Percentiles rank a stretch among this genome's conserved stretches.
These are phyloP conservation scores for Digitonthophagus gazella DNA, from an alignment of 2,888 invertebrate genomes.

Conservation along the genomic window DNA sequence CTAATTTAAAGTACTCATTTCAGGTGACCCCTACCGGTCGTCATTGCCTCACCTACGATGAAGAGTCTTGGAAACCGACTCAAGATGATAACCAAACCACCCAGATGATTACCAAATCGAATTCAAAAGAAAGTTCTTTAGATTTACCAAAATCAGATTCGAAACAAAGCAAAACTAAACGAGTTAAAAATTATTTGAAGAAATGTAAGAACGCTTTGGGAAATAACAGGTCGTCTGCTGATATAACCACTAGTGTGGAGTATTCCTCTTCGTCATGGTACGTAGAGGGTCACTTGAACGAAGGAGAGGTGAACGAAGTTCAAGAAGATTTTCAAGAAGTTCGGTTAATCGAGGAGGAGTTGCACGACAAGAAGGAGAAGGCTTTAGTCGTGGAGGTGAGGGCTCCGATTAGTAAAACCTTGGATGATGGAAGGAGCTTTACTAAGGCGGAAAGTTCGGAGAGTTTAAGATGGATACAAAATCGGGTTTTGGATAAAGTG, in stretches of 20 bases:
- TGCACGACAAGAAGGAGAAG: conserved; percentile 36
- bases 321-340: conserved; percentile 42
- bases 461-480: conserved; percentile 22
- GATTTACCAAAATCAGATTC: conserved; percentile 46
- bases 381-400: conserved; percentile 44
- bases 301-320: conserved; percentile 43
- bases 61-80: conserved; percentile 49
- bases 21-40: conserved; percentile 51
- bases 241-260: conserved; percentile 24
- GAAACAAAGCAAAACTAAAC: conserved; percentile 56
- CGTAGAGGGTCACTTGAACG: conserved; percentile 38
- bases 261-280: conserved; percentile 41
- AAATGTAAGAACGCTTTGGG: conserved; percentile 55
- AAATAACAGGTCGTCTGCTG: conserved; percentile 30
- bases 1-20: no score
- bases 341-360: conserved; percentile 24
- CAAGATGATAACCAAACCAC: no score
- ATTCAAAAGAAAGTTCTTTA: conserved; percentile 33
- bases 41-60: conserved; percentile 47
- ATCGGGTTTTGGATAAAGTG: conserved; percentile 23
- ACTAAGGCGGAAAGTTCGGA: conserved; percentile 27
- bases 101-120: no score
- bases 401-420: conserved; percentile 28
- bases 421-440: conserved; percentile 18
- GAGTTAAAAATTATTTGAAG: conserved; percentile 56